Evolutionary conservation across 1,140 invertebrate species (phyloP), one percentile per base, ranked within the genome.

Genomic region (Polyergus mexicanus): DNA sequence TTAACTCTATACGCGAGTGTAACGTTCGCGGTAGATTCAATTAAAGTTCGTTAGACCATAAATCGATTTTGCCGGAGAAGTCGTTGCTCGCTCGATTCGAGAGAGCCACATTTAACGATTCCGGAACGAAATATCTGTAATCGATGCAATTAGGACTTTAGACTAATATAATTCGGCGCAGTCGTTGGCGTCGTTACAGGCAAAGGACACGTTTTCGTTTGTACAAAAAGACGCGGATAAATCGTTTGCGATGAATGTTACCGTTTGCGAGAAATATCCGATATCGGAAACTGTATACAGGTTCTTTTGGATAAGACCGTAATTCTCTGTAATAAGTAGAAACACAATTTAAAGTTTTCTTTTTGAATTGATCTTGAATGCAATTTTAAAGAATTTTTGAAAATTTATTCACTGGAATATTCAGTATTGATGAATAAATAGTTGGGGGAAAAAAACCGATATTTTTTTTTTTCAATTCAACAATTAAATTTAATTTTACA

Each of bases 1-100:
- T 69, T 80, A 80, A 69, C 78, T 84, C 76, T 85, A 84, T n/a
- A 72, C 74, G 68, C 63, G 62, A 77, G 87, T 66, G 80, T 88
- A 85, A 41, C 22, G 66, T 86, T 47, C 47, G 54, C 74, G 71
- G 38, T 65, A 47, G 16, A 75, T 84, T 84, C 63, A 35, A 80
- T 84, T 77, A 84, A 77, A 63, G 32, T 54, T 66, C 41, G 60
- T 75, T 56, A 84, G 62, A 77, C 38, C 28, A 44, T 32, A 41
- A 71, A 71, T 25, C 65, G 65, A 80, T 84, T 77, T 84, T 47
- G 80, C 25, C 22, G 22, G 28, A 65, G 35, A 69, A 72, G 81
- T 68, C 75, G 44, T 68, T 62, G n/a, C 60, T 51, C 72, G 81
- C 44, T 56, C 56, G 44, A 65, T 65, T 60, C 74, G 83, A 54